Conservation (phyloP, 2,797 vertebrate genomes). For the Sebastes goodei region DNA sequence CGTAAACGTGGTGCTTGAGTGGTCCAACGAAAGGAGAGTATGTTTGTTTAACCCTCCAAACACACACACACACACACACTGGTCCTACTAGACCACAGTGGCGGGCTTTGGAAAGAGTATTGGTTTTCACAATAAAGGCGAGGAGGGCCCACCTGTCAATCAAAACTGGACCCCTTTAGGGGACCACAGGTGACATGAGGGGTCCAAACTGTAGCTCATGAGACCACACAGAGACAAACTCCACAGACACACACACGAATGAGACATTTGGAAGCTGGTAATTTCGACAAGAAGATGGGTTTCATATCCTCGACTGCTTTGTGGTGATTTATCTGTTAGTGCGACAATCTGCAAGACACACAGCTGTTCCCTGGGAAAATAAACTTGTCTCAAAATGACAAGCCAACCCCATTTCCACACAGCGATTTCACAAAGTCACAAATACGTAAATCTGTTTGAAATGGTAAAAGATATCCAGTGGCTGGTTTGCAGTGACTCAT, state of each 20-base stretch:
- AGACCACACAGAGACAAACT: not conserved
- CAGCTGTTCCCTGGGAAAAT: conserved; percentile 61
- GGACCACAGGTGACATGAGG: not conserved
- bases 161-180: not conserved
- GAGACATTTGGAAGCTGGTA: conserved; percentile 33
- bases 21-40: conserved; percentile 3
- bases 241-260: not conserved
- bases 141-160: conserved; percentile 21
- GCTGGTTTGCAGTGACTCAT: conserved; percentile 43
- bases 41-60: conserved; percentile 22
- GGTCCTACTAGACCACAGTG: not conserved
- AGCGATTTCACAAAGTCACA: conserved; percentile 19
- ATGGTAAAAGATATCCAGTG: conserved; percentile 22
- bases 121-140: conserved; percentile 12
- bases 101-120: not conserved
- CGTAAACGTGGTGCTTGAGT: conserved; percentile 8
- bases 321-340: conserved; percentile 53
- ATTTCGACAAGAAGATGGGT: conserved; percentile 36
- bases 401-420: conserved; percentile 27
- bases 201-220: not conserved
- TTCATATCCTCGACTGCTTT: conserved; percentile 38
- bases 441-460: conserved; percentile 49
- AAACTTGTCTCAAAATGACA: conserved; percentile 50
- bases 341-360: conserved; percentile 48
- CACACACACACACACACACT: not conserved